Percentiles rank a stretch among this genome's conserved stretches.
Conservation (phyloP, 1,140 invertebrate genomes). For the Solenopsis fugax region DNA sequence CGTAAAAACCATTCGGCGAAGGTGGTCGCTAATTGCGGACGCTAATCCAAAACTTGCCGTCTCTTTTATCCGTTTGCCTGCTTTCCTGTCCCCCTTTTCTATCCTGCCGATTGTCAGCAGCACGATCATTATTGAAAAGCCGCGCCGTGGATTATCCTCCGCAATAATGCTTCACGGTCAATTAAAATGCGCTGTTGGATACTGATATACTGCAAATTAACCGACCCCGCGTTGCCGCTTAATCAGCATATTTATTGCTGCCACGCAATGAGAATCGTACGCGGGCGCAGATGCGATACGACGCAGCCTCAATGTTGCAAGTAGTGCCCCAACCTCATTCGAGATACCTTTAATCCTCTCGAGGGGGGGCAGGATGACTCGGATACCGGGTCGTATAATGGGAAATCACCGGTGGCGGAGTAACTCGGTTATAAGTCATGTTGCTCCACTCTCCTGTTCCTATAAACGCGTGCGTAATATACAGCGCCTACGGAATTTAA, state of each 20-base stretch:
- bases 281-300: conserved; percentile 53
- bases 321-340: conserved; percentile 70
- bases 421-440: conserved; percentile 60
- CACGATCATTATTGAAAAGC: conserved; percentile 65
- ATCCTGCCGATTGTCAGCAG: conserved; percentile 42
- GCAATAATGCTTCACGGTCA: conserved; percentile 77
- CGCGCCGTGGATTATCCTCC: conserved; percentile 68
- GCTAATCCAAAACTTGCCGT: conserved; percentile 8
- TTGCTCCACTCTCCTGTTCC: conserved; percentile 69
- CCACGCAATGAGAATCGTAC: conserved; percentile 56
- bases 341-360: conserved; percentile 72
- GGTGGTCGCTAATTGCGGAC: neutral
- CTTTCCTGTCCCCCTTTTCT: neutral
- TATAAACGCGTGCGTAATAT: conserved; percentile 54
- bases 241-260: conserved; percentile 78
- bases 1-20: conserved; percentile 20
- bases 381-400: conserved; percentile 68
- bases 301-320: conserved; percentile 65
- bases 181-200: conserved; percentile 77
- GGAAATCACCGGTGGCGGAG: conserved; percentile 68
- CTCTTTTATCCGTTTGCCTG: neutral
- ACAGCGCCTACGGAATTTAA: conserved; percentile 60
- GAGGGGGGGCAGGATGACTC: conserved; percentile 62
- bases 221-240: conserved; percentile 74
- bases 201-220: conserved; percentile 79